A percentile compares a stretch with the other conserved stretches of the same genome.
These are phyloP conservation scores for Artemia sinica DNA, from an alignment of 2,888 invertebrate genomes.

Conservation along the genomic window DNA sequence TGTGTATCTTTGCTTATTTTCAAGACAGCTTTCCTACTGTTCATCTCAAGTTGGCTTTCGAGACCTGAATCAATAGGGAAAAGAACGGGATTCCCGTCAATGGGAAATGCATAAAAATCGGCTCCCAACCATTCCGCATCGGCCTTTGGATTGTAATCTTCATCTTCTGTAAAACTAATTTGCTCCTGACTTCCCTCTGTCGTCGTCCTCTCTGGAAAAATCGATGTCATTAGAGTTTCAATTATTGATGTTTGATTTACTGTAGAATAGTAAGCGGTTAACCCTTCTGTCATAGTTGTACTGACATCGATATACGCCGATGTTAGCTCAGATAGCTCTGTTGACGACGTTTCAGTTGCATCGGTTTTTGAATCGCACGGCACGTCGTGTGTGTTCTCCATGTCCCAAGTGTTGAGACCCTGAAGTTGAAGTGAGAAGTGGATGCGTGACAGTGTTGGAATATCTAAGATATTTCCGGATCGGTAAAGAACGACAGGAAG, in stretches of 20 bases:
- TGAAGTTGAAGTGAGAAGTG: constrained; percentile 20
- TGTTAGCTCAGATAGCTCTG: neutral
- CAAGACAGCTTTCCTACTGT: neutral
- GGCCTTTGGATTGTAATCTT: neutral
- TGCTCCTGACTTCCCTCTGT: constrained; percentile 2
- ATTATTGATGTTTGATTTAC: neutral
- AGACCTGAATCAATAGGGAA: neutral
- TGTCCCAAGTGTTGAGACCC: constrained; percentile 21
- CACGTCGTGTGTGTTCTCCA: constrained; percentile 8
- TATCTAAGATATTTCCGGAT: neutral
- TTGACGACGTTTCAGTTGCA: neutral
- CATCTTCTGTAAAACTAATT: neutral
- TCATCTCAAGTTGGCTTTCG: neutral
- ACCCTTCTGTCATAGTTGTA: neutral
- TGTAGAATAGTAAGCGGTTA: constrained; percentile 8
- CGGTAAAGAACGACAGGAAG: constrained; percentile 20
- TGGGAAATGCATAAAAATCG: neutral
- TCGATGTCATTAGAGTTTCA: neutral
- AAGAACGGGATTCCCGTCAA: constrained; percentile 3
- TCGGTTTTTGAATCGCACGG: neutral
- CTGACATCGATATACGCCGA: neutral
- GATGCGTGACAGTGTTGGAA: constrained; percentile 17
- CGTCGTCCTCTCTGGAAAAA: constrained; percentile 1
- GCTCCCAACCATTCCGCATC: constrained; percentile 10
- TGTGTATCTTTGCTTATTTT: neutral